Percentiles rank a stretch among this genome's conserved stretches.
Evolutionary conservation across 2,888 invertebrate species (phyloP).

Genomic region (Luperina nickerlii): DNA sequence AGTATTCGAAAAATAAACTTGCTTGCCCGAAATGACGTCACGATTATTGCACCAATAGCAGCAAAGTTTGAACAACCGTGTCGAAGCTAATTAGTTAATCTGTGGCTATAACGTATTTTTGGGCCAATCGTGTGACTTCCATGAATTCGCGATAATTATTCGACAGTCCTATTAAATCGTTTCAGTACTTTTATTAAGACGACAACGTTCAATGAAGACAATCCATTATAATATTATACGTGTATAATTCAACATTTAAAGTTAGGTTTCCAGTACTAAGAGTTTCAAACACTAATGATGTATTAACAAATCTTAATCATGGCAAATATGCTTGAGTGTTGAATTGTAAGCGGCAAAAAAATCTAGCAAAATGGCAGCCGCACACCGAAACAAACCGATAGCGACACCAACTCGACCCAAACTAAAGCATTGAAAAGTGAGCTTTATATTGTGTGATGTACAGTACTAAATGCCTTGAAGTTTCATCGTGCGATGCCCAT

Average conservation of each 20-base stretch:
- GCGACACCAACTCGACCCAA: background rate
- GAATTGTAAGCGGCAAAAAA: background rate
- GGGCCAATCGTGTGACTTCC: conserved; percentile 5
- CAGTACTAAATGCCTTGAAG: background rate
- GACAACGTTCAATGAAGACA: conserved; percentile 10
- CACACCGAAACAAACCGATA: background rate
- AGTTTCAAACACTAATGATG: conserved; percentile 30
- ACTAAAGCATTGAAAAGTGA: conserved; percentile 13
- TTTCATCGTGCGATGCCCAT: background rate
- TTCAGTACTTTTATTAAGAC: conserved; percentile 36
- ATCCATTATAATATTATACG: background rate
- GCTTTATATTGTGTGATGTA: background rate
- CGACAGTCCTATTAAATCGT: conserved; percentile 7
- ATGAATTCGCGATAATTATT: background rate
- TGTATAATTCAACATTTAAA: conserved; percentile 20
- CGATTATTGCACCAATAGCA: conserved; percentile 17
- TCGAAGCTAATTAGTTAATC: background rate
- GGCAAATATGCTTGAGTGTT: background rate
- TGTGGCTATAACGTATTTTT: background rate
- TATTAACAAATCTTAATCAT: conserved; percentile 26
- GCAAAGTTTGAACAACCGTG: conserved; percentile 5
- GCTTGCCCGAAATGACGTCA: background rate
- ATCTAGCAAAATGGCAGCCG: background rate
- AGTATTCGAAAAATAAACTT: conserved; percentile 23
- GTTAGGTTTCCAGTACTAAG: conserved; percentile 22